Evolutionary conservation across 2,888 invertebrate species (phyloP), one percentile per base, ranked within the genome.

Genomic region (Lomographa bimaculata): DNA sequence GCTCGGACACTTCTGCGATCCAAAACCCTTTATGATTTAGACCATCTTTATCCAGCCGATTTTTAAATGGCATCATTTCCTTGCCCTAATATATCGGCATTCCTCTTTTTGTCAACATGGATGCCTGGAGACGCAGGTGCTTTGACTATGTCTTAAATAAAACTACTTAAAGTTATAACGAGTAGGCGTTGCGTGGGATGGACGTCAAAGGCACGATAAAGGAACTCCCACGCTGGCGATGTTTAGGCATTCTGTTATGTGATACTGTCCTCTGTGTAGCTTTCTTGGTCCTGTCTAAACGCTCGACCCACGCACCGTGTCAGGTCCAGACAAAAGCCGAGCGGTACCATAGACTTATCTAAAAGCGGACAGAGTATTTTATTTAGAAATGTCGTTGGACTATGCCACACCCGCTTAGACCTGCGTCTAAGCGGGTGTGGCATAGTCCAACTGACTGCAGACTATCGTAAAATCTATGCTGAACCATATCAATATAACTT

Each of bases 131-230:
- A 1, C 29, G 3, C 37, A 25, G 24, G 19, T 37, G 19, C 19
- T 14, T 14, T 12, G 10, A 21, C 9, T 2, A 20, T n/a, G 7
- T 5, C 12, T 24, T 29, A 7, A 27, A 10, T 28, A 7, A 36
- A 27, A 19, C 12, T 36, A 25, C 12, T 10, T 7, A 12, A 28
- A 21, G 27, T 32, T 37, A 27, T 26, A 16, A 41, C 25, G 29
- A 25, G 44, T 36, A 42, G 49, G 39, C 39, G 30, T 7, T 28
- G 32, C 27, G 36, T 27, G 20, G 38, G 41, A 25, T 10, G 33
- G 7, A 16, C 14, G 24, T 37, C 38, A 34, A 45, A 40, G 38
- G 19, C 35, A 21, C 33, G 29, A 36, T 42, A 32, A 32, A 36
- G n/a, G 23, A 9, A 26, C 26, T 7, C 44, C 38, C 36, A 45